These are phyloP conservation scores for Reticulitermes lucifugus DNA, from an alignment of 2,888 invertebrate genomes.

Conservation along the genomic window DNA sequence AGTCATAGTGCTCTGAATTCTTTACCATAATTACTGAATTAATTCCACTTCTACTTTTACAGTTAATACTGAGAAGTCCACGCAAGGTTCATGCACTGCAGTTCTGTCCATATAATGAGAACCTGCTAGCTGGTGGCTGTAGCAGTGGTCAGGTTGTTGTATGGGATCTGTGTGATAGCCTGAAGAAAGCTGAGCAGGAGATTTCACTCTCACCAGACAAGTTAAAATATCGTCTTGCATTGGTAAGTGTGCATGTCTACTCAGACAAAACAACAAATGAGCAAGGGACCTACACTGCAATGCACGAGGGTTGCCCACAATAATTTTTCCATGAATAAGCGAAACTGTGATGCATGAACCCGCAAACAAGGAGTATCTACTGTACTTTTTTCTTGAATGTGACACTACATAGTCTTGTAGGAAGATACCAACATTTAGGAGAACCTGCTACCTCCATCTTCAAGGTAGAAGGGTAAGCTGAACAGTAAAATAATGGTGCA, in stretches of 20 bases:
- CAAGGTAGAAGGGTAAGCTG: too few species aligned
- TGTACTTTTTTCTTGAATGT: too few species aligned
- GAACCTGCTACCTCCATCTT: too few species aligned
- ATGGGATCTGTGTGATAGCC: constrained; percentile 76
- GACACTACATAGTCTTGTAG: too few species aligned
- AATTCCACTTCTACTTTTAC: background rate
- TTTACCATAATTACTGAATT: background rate
- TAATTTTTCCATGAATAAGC: too few species aligned
- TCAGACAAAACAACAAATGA: too few species aligned
- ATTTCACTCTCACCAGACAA: background rate
- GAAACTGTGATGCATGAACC: too few species aligned
- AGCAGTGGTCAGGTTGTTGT: constrained; percentile 73
- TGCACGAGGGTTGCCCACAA: too few species aligned
- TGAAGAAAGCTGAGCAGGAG: constrained; percentile 66
- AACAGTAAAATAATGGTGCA: too few species aligned
- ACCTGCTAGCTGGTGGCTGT: constrained; percentile 78
- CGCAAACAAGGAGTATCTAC: too few species aligned
- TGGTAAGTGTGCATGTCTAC: background rate
- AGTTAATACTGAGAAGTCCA: constrained; percentile 71
- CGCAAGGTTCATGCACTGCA: constrained; percentile 74
- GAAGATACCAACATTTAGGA: too few species aligned
- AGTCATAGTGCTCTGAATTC: background rate
- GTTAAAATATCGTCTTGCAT: constrained; percentile 13
- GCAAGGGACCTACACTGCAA: too few species aligned
- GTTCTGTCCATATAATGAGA: constrained; percentile 77